Evolutionary conservation across 2,888 invertebrate genomes (phyloP).

Genomic region (Drosophila colorata): DNA sequence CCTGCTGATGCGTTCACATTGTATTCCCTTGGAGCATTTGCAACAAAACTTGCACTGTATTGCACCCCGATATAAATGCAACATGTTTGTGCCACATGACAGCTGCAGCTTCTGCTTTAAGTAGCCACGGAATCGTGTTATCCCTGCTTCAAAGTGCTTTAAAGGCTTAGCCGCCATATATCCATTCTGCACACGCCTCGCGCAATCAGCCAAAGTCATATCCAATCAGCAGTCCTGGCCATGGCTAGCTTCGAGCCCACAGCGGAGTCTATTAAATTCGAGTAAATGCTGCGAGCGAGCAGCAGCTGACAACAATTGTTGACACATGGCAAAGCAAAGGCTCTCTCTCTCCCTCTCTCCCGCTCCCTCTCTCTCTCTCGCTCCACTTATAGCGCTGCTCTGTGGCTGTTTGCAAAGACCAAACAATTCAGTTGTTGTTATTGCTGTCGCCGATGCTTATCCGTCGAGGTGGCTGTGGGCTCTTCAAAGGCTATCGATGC

Average conservation of each 20-base stretch:
- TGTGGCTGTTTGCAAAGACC: too few species aligned
- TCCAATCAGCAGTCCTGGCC: conserved; percentile 58
- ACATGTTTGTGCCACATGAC: conserved; percentile 48
- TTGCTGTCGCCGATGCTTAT: too few species aligned
- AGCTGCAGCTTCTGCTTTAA: conserved; percentile 47
- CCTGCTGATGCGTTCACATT: conserved; percentile 14
- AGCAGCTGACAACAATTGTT: conserved; percentile 47
- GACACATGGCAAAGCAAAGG: conserved; percentile 40
- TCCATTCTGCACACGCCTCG: conserved; percentile 21
- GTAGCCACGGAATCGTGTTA: conserved; percentile 46
- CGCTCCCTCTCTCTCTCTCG: too few species aligned
- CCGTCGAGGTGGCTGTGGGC: too few species aligned
- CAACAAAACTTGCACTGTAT: conserved; percentile 38
- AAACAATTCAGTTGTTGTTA: too few species aligned
- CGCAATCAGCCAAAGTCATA: conserved; percentile 62
- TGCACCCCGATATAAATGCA: conserved; percentile 47
- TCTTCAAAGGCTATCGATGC: too few species aligned
- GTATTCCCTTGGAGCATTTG: conserved; percentile 32
- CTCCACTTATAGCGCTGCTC: too few species aligned
- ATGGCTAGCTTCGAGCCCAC: background rate
- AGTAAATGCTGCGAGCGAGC: conserved; percentile 25
- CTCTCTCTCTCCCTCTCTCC: background rate
- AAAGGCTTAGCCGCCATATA: conserved; percentile 21
- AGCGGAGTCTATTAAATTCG: conserved; percentile 53
- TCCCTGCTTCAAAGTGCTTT: conserved; percentile 17